These are phyloP conservation scores for Odontocerum albicorne DNA, from an alignment of 2,888 invertebrate species.

Conservation along the genomic window DNA sequence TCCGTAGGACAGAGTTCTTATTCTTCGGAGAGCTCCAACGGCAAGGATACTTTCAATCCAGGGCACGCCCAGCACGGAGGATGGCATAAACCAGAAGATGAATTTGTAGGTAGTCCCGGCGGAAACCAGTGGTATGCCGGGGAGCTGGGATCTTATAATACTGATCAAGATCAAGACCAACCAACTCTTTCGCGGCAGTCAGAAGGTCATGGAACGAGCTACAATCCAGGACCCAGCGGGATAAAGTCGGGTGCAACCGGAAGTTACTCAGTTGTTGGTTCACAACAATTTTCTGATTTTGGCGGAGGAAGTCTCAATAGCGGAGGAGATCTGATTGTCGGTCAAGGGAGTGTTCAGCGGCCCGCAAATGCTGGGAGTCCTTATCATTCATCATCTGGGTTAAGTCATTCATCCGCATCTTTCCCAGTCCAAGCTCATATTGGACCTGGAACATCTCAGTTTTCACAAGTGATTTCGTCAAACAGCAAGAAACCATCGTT, in stretches of 20 bases:
- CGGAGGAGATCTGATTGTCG: slow-evolving; percentile 27
- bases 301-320: slow-evolving; percentile 12
- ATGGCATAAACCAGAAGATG: slow-evolving; percentile 24
- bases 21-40: not conserved
- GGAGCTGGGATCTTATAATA: slow-evolving; percentile 4
- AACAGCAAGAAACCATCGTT: slow-evolving; percentile 10
- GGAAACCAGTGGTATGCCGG: slow-evolving; percentile 23
- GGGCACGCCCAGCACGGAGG: slow-evolving; percentile 27
- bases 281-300: slow-evolving; percentile 4
- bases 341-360: slow-evolving; percentile 30
- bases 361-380: slow-evolving; percentile 20
- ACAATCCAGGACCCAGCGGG: slow-evolving; percentile 11
- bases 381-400: slow-evolving; percentile 1
- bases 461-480: slow-evolving; percentile 15
- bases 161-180: not conserved
- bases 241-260: slow-evolving; percentile 2
- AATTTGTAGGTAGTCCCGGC: not conserved
- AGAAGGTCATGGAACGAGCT: slow-evolving; percentile 13
- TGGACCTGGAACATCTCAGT: slow-evolving; percentile 12
- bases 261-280: slow-evolving; percentile 4
- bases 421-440: slow-evolving; percentile 19
- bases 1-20: not conserved
- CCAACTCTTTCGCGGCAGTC: no score
- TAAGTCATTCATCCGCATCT: slow-evolving; percentile 5
- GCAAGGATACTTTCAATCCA: slow-evolving; percentile 25